Conservation (phyloP, 2,113 vertebrate genomes). For the Urocitellus parryii region DNA sequence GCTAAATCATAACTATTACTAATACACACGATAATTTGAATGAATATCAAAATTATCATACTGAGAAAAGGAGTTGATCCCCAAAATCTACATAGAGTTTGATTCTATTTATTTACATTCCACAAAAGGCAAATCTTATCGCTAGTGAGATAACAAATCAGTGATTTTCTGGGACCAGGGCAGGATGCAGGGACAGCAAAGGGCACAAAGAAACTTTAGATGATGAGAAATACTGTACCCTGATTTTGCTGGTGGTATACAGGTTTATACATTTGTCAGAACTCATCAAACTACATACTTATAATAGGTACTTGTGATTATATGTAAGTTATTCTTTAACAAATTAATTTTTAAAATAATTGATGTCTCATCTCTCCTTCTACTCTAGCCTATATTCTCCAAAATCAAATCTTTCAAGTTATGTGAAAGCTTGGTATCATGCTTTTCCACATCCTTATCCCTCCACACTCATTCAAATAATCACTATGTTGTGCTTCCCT, state of each 20-base stretch:
- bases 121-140: background rate
- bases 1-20: background rate
- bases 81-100: background rate
- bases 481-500: background rate
- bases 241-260: background rate
- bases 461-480: background rate
- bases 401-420: constrained; percentile 7
- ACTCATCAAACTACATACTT: background rate
- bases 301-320: background rate
- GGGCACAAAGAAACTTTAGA: background rate
- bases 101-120: background rate
- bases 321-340: background rate
- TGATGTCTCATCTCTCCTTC: background rate
- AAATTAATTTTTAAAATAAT: background rate
- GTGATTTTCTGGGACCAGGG: background rate
- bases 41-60: background rate
- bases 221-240: background rate
- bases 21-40: background rate
- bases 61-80: background rate
- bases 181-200: background rate
- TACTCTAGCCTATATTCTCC: background rate
- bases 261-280: background rate
- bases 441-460: background rate
- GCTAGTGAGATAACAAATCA: background rate
- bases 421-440: background rate